Conservation (phyloP, 2,797 vertebrate genomes). For the Artibeus jamaicensis region DNA sequence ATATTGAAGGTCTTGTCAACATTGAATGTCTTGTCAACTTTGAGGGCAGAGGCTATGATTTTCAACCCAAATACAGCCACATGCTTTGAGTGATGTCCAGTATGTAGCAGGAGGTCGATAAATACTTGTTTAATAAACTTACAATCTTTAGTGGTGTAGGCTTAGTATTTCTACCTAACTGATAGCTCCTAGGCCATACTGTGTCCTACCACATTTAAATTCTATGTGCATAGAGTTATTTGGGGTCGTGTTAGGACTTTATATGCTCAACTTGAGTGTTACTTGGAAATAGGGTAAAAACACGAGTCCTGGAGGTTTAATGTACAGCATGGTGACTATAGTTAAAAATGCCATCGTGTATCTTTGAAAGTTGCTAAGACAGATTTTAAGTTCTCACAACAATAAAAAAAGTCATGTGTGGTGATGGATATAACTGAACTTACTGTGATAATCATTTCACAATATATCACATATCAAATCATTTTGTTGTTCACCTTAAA, state of each 20-base stretch:
- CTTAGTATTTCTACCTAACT: not conserved
- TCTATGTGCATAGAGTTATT: not conserved
- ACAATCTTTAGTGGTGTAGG: not conserved
- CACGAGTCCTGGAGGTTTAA: not conserved
- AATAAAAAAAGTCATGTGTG: not conserved
- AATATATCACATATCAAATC: not conserved
- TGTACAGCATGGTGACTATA: not conserved
- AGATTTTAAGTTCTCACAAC: not conserved
- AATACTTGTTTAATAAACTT: slow-evolving; percentile 5
- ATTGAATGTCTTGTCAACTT: not conserved
- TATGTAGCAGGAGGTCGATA: not conserved
- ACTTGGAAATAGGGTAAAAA: not conserved
- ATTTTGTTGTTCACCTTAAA: not conserved
- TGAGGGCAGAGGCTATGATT: not conserved
- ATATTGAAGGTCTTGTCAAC: not conserved
- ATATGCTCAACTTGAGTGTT: not conserved
- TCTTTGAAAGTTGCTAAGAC: not conserved
- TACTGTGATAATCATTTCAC: not conserved
- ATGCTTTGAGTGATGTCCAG: not conserved
- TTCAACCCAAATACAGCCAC: not conserved
- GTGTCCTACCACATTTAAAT: not conserved
- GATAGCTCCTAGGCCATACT: not conserved
- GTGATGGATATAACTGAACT: not conserved
- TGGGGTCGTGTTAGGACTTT: not conserved
- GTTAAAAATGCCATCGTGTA: not conserved